Percentiles rank a stretch among this genome's conserved stretches.
Evolutionary conservation across 1,140 invertebrate species (phyloP).

Genomic region (Nautilus pompilius): DNA sequence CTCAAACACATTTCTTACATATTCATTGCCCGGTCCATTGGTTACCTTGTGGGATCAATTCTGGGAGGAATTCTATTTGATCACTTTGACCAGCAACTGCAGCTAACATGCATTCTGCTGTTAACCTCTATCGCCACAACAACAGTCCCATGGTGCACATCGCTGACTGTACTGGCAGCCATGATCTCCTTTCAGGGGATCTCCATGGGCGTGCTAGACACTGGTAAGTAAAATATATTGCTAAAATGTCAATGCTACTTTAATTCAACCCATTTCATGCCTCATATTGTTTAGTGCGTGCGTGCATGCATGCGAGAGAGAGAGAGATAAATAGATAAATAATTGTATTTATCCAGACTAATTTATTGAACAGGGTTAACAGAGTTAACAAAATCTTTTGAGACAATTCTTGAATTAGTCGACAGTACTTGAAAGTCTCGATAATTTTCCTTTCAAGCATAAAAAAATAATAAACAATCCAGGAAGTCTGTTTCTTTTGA

Average conservation of each 20-base stretch:
- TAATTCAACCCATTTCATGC: too few species aligned
- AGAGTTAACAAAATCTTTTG: too few species aligned
- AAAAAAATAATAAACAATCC: too few species aligned
- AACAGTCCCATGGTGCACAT: conserved; percentile 42
- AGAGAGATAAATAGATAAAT: too few species aligned
- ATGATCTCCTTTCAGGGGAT: conserved; percentile 51
- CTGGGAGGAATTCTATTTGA: conserved; percentile 51
- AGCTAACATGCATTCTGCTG: conserved; percentile 39
- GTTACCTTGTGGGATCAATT: conserved; percentile 49
- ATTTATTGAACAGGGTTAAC: too few species aligned
- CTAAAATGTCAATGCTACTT: background rate
- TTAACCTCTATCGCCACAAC: conserved; percentile 39
- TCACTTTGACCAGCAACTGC: conserved; percentile 44
- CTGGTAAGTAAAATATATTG: conserved; percentile 35
- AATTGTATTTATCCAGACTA: too few species aligned
- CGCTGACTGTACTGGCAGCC: conserved; percentile 32
- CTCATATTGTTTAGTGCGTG: too few species aligned
- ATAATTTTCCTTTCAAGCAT: too few species aligned
- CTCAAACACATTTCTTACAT: conserved; percentile 44
- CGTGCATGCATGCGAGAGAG: too few species aligned
- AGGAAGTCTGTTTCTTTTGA: too few species aligned
- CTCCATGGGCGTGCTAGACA: conserved; percentile 54
- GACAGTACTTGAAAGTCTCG: too few species aligned
- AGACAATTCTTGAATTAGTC: too few species aligned
- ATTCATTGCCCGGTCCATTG: conserved; percentile 47